phyloP scores from a whole-genome alignment of 92 coral and sea anemone species.

The Epizoanthus stellaris region DNA sequence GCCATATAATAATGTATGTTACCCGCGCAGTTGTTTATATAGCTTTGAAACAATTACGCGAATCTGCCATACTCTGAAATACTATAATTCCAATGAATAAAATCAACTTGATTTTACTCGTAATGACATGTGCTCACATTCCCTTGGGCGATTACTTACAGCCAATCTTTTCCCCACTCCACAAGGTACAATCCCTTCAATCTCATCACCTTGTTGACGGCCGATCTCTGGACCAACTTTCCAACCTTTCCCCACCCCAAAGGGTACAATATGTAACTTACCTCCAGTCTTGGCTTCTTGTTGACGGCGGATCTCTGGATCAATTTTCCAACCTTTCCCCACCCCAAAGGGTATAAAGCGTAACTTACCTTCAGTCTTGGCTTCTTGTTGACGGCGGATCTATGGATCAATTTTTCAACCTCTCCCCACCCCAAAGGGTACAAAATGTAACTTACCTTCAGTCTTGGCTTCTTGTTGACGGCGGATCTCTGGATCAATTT shows the following conservation, averaged over 20 bases:
- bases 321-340: conserved; percentile 56
- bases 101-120: not conserved
- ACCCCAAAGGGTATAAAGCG: not conserved
- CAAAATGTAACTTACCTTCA: conserved; percentile 63
- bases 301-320: conserved; percentile 88
- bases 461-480: conserved; percentile 87
- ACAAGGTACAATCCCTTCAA: no score
- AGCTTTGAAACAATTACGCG: no score
- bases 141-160: no score
- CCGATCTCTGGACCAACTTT: not conserved
- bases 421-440: not conserved
- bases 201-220: not conserved
- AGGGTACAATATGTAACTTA: conserved; percentile 11
- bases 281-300: conserved; percentile 90
- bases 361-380: conserved; percentile 78
- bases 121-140: not conserved
- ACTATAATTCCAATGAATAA: not conserved
- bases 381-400: conserved; percentile 74
- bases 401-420: not conserved
- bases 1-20: no score
- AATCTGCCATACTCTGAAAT: no score
- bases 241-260: conserved; percentile 6
- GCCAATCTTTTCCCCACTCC: no score
- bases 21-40: no score
- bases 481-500: conserved; percentile 70